Base-by-base conservation (phyloP, 2,113 vertebrate species). In the Tragelaphus buxtoni region DNA sequence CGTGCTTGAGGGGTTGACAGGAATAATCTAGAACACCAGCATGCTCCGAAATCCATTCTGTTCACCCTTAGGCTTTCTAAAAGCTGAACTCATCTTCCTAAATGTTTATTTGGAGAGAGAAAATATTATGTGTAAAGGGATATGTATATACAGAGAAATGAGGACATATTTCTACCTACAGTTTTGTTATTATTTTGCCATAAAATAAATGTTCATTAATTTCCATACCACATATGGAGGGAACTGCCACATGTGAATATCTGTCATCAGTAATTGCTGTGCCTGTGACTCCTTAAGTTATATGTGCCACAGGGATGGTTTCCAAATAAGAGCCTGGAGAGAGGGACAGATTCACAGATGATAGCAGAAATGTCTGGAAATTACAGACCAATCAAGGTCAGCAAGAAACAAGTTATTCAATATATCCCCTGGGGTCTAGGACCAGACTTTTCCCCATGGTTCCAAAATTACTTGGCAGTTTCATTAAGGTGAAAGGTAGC, bases 181-280 rank as follows among this genome's bases (percentile, higher is more conserved):
- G 63, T 51, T 88, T 90, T 65, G 47, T 79, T 97, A 97, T 96
- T 92, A 94, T 30, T 49, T 92, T 92, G 51, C 32, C 28, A 90
- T 88, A 96, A 96, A 97, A 95, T 90, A 98, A 95, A 96, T 72
- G 85, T 56, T 94, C 95, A 81, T 96, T 96, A 95, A 96, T 97
- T 96, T 95, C 51, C 53, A 94, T 80, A 51, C 76, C 47, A 94
- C 92, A 69, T 74, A 85, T 20, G 20, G 55, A 95, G 61, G 56
- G 39, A 95, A 16, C 84, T 96, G 69, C 32, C 93, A 94, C 81
- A 86, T 53, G 58, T 84, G 94, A 96, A n/a, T 96, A 92, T 91
- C 76, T 98, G 96, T 88, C 82, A 97, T 49, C 20, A 94, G 96
- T 93, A 97, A 98, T 96, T 96, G 77, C 77, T 45, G 2, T 96